phyloP scores from a whole-genome alignment of 2,888 invertebrate species.

The Timandra comae region DNA sequence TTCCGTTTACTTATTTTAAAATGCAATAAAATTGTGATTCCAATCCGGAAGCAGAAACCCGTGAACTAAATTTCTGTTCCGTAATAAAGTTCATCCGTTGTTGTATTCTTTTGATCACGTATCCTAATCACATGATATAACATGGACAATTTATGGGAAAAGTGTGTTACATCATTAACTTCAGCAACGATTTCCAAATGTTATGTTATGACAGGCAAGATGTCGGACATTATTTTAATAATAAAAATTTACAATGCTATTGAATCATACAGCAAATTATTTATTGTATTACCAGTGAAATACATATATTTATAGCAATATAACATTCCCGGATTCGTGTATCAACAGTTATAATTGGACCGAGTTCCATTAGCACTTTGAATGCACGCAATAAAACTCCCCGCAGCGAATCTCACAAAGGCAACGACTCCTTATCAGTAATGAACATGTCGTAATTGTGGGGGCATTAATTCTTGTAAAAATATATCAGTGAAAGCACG shows the following conservation, averaged over 20 bases:
- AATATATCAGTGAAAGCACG: conserved; percentile 56
- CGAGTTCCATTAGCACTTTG: conserved; percentile 27
- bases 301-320: no score
- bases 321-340: no score
- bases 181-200: no score
- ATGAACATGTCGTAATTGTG: conserved; percentile 51
- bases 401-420: conserved; percentile 36
- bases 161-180: background rate
- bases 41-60: background rate
- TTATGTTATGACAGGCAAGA: no score
- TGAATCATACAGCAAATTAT: no score
- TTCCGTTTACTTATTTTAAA: background rate
- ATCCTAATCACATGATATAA: background rate
- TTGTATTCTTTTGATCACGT: conserved; percentile 46
- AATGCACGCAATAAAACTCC: conserved; percentile 35
- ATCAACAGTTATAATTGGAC: conserved; percentile 1
- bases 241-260: no score
- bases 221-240: no score
- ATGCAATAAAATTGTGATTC: background rate
- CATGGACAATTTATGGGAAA: conserved; percentile 1
- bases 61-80: conserved; percentile 6
- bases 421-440: conserved; percentile 55
- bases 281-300: no score
- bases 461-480: conserved; percentile 52
- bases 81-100: conserved; percentile 45